phyloP scores from a whole-genome alignment of 2,888 invertebrate species.

The Prionchulus punctatus region DNA sequence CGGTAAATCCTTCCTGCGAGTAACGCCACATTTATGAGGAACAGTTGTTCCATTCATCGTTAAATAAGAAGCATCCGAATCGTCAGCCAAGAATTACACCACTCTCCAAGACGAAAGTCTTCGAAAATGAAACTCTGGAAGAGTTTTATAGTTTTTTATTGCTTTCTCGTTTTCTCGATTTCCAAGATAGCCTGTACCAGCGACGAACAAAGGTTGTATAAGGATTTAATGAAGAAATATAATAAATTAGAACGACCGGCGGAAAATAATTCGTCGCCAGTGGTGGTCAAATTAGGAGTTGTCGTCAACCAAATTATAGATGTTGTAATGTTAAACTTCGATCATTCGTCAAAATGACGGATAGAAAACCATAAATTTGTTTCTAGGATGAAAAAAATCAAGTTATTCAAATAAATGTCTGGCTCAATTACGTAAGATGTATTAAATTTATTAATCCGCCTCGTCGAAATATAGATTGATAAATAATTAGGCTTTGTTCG shows the following conservation, averaged over 20 bases:
- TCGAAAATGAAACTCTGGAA: no score
- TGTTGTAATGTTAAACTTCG: background rate
- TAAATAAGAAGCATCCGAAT: no score
- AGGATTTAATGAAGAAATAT: conserved; percentile 32
- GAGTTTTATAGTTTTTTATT: no score
- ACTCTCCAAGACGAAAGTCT: no score
- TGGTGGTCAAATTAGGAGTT: background rate
- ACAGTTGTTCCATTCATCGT: no score
- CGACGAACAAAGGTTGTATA: conserved; percentile 33
- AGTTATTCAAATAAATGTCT: conserved; percentile 92
- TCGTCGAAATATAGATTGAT: no score
- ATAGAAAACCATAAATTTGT: conserved; percentile 32
- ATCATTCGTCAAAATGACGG: background rate
- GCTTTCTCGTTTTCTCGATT: background rate
- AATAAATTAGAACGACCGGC: conserved; percentile 20
- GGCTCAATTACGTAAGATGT: conserved; percentile 73
- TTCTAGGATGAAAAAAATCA: conserved; percentile 98
- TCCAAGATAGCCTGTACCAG: background rate
- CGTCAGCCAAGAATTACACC: no score
- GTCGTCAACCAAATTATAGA: conserved; percentile 5
- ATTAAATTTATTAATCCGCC: no score
- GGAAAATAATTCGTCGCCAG: background rate
- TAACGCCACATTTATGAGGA: no score
- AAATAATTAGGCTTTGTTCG: no score
- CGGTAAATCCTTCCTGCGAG: no score